Evolutionary conservation across 2,113 vertebrate genomes (phyloP), one percentile per base, ranked within the genome.

Genomic region (Carettochelys insculpta): DNA sequence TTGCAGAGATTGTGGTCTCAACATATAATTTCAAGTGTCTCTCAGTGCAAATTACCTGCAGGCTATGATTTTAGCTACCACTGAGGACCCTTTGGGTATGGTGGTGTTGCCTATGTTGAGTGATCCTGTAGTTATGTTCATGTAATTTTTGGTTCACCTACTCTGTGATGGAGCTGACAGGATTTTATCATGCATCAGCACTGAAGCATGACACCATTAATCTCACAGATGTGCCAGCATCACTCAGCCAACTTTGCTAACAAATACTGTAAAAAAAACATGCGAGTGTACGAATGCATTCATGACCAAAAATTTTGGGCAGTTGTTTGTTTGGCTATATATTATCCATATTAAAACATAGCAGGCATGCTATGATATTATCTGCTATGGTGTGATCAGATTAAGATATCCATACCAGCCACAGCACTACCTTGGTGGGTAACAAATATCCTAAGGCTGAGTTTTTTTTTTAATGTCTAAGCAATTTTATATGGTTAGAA

Each of bases 151-250:
- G 58, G 34, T 86, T 95, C 20, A 1, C 80, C 47, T 86, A 2
- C 25, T 77, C 86, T 80, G 8, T 85, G 83, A 80, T 24, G 65
- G 82, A 94, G n/a, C 78, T 88, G 82, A 82, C 71, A 96, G 45
- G 48, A 81, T 91, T 95, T 95, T 93, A 90, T 86, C 53, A 5
- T 38, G 73, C 27, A 85, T 89, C 61, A 85, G 50, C 88, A 85
- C 20, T 82, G 92, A 92, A 91, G 61, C 76, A 77, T 89, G 65
- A 77, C 77, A 80, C 50, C 54, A 85, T 53, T 88, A 86, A 80
- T 85, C 88, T 97, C 85, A 82, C 41, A 88, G 65, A 83, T 92
- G 50, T 76, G 54, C 61, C 82, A 85, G 73, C 52, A 54, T 78
- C 34, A 51, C 52, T 68, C 80, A 43, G 58, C 5, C 38, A 20